Evolutionary conservation across 2,113 vertebrate genomes (phyloP).

Genomic region (Coregonus clupeaformis): DNA sequence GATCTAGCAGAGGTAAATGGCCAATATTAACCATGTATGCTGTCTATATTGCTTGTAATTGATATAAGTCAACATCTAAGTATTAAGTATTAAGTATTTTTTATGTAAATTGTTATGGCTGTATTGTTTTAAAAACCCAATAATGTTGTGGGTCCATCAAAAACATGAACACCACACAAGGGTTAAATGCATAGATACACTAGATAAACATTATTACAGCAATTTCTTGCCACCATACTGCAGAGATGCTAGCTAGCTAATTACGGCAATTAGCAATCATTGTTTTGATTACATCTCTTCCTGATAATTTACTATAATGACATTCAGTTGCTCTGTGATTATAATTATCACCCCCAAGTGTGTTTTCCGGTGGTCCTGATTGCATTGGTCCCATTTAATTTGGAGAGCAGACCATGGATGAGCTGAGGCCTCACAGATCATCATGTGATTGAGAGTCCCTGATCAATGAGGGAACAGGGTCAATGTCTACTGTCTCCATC

Average conservation of each 20-base stretch:
- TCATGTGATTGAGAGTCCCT: conserved; percentile 20
- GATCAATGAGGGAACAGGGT: conserved; percentile 25
- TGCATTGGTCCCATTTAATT: conserved; percentile 28
- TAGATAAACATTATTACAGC: no score
- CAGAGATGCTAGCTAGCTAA: conserved; percentile 38
- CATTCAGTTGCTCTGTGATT: conserved; percentile 44
- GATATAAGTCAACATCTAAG: no score
- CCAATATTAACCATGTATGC: no score
- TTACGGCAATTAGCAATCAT: conserved; percentile 51
- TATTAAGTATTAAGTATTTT: no score
- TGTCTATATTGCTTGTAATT: no score
- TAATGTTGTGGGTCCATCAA: no score
- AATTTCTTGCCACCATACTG: no score
- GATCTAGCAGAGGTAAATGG: no score
- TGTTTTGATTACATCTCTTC: conserved; percentile 46
- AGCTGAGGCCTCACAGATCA: conserved; percentile 20
- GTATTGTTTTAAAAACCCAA: no score
- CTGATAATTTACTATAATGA: conserved; percentile 28
- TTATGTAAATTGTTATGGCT: no score
- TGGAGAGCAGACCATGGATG: conserved; percentile 23
- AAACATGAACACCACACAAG: no score
- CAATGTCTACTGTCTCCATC: conserved; percentile 19
- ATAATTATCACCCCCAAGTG: conserved; percentile 51
- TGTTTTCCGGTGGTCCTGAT: conserved; percentile 38
- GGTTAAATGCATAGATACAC: no score